Base-by-base conservation (phyloP, 2,888 invertebrate genomes). In the Beris morrisii region DNA sequence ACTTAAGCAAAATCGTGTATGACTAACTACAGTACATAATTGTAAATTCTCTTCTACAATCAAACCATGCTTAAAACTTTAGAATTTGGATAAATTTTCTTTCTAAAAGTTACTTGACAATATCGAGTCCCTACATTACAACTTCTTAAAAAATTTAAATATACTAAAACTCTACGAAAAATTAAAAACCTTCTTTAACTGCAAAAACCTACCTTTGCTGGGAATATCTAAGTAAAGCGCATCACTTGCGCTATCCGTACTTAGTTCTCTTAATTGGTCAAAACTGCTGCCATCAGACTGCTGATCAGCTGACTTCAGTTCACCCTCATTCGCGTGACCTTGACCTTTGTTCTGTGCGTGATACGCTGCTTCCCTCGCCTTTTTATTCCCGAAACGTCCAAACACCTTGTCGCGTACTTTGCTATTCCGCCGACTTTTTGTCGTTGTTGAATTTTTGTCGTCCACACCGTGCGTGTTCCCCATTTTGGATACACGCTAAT, bases 361-460 rank as follows among this genome's bases (percentile, higher is more conserved):
- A n/a, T 50, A 9, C 7, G 4, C 2, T 9, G 52, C 73, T 58
- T 76, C 76, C 67, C 73, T 76, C 28, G 74, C 70, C 70, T 77
- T 78, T 69, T 75, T 77, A 66, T 74, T 73, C 15, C 77, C 74
- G 59, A 80, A 74, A 43, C 78, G 77, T 64, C 75, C 73, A 67
- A 80, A 76, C 69, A 77, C 74, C 46, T 66, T 66, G 22, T 68
- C 68, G 66, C 76, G 75, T 54, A 74, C 71, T 66, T 76, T 76
- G 71, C 77, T 78, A 59, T 74, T 73, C 30, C 75, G 75, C 7
- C 76, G 73, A 9, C 68, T 67, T 46, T 73, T 72, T 9, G 65
- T 44, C 43, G 30, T 46, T 45, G 64, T 48, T 2, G 58, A 52
- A 13, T 32, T 48, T 13, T 65, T 65, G 3, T 65, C 65, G 22